Evolutionary conservation across 2,113 vertebrate genomes (phyloP).

Genomic region (Helogale parvula): DNA sequence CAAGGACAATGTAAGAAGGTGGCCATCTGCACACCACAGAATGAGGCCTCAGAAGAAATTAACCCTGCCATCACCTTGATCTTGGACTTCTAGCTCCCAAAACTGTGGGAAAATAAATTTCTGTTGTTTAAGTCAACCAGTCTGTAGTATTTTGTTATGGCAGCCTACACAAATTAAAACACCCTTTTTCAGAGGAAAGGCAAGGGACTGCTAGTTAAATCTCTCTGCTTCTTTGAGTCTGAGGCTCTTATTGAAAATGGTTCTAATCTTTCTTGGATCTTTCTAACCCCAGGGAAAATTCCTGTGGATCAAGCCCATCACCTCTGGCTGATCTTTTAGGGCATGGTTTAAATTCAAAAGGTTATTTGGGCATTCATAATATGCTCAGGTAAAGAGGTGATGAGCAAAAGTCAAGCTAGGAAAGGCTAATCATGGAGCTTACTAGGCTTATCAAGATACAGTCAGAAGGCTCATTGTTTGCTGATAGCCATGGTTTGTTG

Average conservation of each 20-base stretch:
- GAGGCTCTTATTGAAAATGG: not conserved
- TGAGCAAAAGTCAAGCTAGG: not conserved
- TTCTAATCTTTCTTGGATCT: not conserved
- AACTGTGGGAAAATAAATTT: not conserved
- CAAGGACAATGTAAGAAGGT: not conserved
- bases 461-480: not conserved
- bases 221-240: not conserved
- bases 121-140: not conserved
- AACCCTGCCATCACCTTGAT: not conserved
- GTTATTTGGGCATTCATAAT: not conserved
- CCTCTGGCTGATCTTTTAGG: slow-evolving; percentile 8
- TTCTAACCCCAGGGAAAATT: not conserved
- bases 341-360: not conserved
- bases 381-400: not conserved
- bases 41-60: not conserved
- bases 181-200: not conserved
- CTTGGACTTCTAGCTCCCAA: not conserved
- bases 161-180: not conserved
- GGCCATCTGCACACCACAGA: not conserved
- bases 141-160: not conserved
- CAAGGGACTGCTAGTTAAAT: not conserved
- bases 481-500: not conserved
- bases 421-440: not conserved
- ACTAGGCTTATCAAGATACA: not conserved
- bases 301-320: not conserved